A percentile compares a stretch with the other conserved stretches of the same genome.
Conservation (phyloP, 2,888 invertebrate genomes). For the Aethes cnicana region DNA sequence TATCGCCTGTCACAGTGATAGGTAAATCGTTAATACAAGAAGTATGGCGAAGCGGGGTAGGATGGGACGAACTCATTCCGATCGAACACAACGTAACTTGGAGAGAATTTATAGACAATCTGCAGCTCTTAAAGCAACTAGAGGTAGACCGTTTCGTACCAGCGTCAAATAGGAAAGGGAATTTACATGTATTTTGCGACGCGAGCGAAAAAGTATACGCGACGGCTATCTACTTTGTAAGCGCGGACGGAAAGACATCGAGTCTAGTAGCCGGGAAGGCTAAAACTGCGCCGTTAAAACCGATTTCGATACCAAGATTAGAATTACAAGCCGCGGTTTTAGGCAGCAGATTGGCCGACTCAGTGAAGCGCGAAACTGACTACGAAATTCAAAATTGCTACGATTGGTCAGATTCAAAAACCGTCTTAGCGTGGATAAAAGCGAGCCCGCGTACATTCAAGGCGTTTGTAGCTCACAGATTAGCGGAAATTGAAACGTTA, state of each 20-base stretch:
- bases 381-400: not conserved
- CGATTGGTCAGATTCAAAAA: constrained; percentile 3
- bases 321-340: constrained; percentile 33
- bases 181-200: constrained; percentile 37
- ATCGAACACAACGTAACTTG: not conserved
- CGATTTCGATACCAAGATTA: constrained; percentile 29
- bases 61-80: no score
- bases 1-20: constrained; percentile 9
- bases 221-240: constrained; percentile 34
- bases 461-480: not conserved
- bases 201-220: constrained; percentile 38
- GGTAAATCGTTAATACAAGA: constrained; percentile 22
- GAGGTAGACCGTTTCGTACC: not conserved
- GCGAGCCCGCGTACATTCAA: not conserved
- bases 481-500: not conserved
- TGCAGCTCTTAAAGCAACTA: not conserved
- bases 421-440: not conserved
- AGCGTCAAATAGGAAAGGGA: not conserved
- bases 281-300: constrained; percentile 30
- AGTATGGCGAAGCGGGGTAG: constrained; percentile 28
- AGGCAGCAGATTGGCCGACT: constrained; percentile 3
- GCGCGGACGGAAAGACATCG: constrained; percentile 29
- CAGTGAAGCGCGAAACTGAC: not conserved
- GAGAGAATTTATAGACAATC: not conserved
- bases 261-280: constrained; percentile 32